Conservation (phyloP, 2,113 vertebrate species). For the Coturnix japonica region DNA sequence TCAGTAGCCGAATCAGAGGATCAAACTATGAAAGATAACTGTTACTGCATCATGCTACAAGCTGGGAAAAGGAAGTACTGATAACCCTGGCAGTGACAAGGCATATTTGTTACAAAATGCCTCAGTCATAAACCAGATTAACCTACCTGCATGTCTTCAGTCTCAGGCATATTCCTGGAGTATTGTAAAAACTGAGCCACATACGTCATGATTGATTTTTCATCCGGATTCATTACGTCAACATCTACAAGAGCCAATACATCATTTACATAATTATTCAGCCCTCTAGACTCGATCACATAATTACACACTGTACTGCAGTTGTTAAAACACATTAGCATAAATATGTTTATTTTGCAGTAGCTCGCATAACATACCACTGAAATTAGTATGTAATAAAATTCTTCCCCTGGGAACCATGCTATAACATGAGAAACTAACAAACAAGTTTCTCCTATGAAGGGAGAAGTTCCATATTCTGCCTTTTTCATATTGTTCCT, state of each 20-base stretch:
- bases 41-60: not conserved
- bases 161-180: slow-evolving; percentile 79
- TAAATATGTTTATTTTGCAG: slow-evolving; percentile 51
- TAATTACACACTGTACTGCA: slow-evolving; percentile 37
- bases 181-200: slow-evolving; percentile 96
- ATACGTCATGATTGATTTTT: slow-evolving; percentile 98
- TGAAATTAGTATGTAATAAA: slow-evolving; percentile 30
- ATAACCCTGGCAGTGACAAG: not conserved
- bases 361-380: slow-evolving; percentile 22
- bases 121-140: not conserved
- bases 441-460: not conserved
- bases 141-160: slow-evolving; percentile 82
- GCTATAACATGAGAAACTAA: not conserved
- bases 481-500: not conserved
- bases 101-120: not conserved
- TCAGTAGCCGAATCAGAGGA: not conserved
- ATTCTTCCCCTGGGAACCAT: slow-evolving; percentile 19
- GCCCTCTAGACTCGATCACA: slow-evolving; percentile 30
- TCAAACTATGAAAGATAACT: not conserved
- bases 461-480: not conserved
- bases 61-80: not conserved
- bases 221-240: slow-evolving; percentile 89
- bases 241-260: slow-evolving; percentile 83
- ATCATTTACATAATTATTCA: slow-evolving; percentile 28
- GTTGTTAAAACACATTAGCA: slow-evolving; percentile 43